Conservation (phyloP, 2,797 vertebrate species). For the Cheirogaleus major region DNA sequence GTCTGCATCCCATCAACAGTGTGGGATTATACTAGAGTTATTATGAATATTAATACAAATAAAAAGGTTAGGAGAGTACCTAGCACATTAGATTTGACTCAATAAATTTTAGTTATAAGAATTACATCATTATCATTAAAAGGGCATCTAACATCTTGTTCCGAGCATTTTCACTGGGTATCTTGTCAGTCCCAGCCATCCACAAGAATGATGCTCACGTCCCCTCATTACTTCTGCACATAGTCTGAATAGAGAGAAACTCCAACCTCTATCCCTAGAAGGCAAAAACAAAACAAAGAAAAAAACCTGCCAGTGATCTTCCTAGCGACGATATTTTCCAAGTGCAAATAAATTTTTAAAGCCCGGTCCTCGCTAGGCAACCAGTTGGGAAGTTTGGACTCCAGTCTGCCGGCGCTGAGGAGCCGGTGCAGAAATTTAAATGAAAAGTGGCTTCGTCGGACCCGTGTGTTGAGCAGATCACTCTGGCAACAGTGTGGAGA, state of each 20-base stretch:
- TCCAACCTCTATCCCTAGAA: background rate
- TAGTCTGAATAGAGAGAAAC: background rate
- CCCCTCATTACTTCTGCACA: background rate
- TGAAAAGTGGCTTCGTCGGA: background rate
- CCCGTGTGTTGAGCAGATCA: background rate
- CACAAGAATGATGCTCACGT: background rate
- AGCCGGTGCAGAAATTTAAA: background rate
- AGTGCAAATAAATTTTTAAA: background rate
- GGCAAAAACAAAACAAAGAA: background rate
- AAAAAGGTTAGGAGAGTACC: background rate
- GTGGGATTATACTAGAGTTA: background rate
- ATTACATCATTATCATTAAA: background rate
- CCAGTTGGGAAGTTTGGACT: background rate
- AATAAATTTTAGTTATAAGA: background rate
- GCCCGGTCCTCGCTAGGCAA: background rate
- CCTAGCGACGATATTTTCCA: background rate
- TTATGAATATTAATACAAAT: background rate
- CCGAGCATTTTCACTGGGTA: background rate
- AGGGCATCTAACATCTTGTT: background rate
- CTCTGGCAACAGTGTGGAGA: background rate
- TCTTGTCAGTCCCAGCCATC: background rate
- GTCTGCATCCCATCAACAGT: background rate
- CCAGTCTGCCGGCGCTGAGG: background rate
- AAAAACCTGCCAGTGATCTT: background rate
- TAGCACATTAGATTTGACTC: background rate